Evolutionary conservation across 2,113 vertebrate genomes (phyloP), one percentile per base, ranked within the genome.

Genomic region (Salvelinus sp.): DNA sequence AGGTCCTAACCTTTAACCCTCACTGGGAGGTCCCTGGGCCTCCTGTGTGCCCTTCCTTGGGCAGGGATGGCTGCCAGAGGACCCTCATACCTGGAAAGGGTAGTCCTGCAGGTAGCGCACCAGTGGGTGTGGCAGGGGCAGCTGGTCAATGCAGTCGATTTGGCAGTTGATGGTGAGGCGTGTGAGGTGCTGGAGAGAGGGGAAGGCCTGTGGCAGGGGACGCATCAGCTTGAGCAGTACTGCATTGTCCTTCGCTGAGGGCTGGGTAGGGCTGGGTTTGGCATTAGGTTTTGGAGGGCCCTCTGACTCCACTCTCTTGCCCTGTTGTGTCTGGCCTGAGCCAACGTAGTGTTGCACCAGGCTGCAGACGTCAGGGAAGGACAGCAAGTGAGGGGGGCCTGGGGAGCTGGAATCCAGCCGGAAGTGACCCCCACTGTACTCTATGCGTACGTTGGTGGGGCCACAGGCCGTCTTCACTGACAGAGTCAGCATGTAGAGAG

Each of bases 381-480:
- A 93, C 84, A 95, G 89, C 89, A 97, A 93, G 28, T 93, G 93
- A 2, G 95, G 94, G 63, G 94, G 91, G 67, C 92, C 90, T 58
- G 95, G 83, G 82, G 93, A 95, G 83, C 94, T 94, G 38, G 95
- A 97, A 88, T 98, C 96, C 62, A 98, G 91, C 63, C 95, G 93
- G 92, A 97, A 98, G 77, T 88, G 93, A 77, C 96, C 93, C 85
- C 94, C 90, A 0, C 93, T 86, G 30, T 97, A 97, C 72, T 97
- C 93, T 0, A 99, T 96, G 76, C 96, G 95, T 4, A 99, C 94
- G 0, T 96, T 99, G 76, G 97, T 98, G 54, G 97, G 96, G 7
- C 97, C 97, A 0, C 94, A 92, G 60, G 94, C 92, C 1, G 97
- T 98, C 90, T 96, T 96, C 74, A 99, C 95, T 0, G 97, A 98